These are phyloP conservation scores for Vimba vimba DNA, from an alignment of 2,113 vertebrate species.

Conservation along the genomic window DNA sequence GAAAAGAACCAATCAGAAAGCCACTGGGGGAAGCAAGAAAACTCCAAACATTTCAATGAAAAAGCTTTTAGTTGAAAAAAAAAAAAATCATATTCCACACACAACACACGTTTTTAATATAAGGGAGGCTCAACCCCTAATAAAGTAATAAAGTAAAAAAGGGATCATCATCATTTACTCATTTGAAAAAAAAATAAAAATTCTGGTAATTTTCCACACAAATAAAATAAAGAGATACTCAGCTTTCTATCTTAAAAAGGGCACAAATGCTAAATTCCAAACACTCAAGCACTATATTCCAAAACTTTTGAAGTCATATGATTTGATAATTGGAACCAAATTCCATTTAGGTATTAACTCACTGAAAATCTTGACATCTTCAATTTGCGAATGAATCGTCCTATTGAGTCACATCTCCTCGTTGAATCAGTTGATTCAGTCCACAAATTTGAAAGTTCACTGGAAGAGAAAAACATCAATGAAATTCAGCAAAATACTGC, in stretches of 20 bases:
- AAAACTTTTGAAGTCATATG: too few species aligned
- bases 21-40: neutral
- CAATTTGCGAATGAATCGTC: neutral
- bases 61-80: neutral
- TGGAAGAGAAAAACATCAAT: neutral
- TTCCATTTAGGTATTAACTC: neutral
- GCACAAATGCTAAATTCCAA: too few species aligned
- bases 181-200: neutral
- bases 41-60: slow-evolving; percentile 2
- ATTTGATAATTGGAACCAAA: neutral
- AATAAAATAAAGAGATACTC: neutral
- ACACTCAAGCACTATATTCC: neutral
- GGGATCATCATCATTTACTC: neutral
- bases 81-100: neutral
- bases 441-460: neutral
- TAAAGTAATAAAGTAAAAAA: neutral
- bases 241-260: too few species aligned
- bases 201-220: neutral
- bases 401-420: neutral
- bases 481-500: neutral
- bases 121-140: neutral
- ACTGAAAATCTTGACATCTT: neutral
- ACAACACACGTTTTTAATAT: neutral
- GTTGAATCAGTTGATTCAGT: neutral
- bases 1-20: neutral